Base-by-base conservation (phyloP, 2,888 invertebrate species). In the Philereme transversata region DNA sequence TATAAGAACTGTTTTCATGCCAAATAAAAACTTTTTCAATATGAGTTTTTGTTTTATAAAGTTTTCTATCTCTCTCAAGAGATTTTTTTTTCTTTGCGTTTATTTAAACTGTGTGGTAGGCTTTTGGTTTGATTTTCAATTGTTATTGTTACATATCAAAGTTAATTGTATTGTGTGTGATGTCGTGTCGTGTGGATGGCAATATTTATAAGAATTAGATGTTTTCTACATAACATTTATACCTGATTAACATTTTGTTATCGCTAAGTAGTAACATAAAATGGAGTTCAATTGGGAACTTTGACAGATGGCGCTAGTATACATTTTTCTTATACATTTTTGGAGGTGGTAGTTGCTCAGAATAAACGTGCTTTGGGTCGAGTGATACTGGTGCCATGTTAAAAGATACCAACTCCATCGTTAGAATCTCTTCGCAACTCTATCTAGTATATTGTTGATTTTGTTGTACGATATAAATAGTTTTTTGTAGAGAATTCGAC, bases 121-220 rank as follows among this genome's bases (percentile, higher is more conserved):
- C 61, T 49, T 69, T 70, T 73, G 64, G 22, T 70, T 59, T 77
- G 75, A 54, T 70, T 80, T 79, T 80, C 75, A 78, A 77, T 73
- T 71, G 78, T 79, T 79, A 79, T 78, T 79, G 75, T 85, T 83
- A 90, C 91, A 91, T 91, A 91, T 90, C 91, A 91, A 76, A 81
- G 80, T 85, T 82, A 72, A 75, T 75, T 83, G 78, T 75, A 77
- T 60, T 68, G 62, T 64, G 57, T 73, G 74, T 86, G 83, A 78
- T 80, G 87, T 90, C 88, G 87, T 90, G 90, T 90, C 87, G 88
- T 89, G 84, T 85, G 86, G 87, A 86, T 90, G 89, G 85, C 70
- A 60, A 71, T 63, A 59, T 76, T 69, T 60, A 64, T 71, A 70
- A 66, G 71, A 62, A 67, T 73, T 72, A 74, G 70, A 60, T 74